Evolutionary conservation across 2,888 invertebrate species (phyloP).

Genomic region (Drosophila nigricruria): DNA sequence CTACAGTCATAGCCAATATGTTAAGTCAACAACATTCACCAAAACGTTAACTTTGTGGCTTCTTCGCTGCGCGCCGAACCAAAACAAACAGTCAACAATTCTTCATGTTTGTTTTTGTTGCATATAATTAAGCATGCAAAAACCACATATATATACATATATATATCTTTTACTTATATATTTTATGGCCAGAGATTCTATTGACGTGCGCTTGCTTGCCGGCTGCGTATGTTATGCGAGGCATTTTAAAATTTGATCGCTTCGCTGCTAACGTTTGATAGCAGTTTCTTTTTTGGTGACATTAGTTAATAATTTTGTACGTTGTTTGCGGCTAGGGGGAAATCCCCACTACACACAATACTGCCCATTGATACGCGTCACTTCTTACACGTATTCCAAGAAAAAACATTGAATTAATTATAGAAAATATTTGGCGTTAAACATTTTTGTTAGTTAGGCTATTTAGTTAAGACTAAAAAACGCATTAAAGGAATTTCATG

Average conservation of each 20-base stretch:
- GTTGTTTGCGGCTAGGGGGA: conserved; percentile 28
- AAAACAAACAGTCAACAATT: conserved; percentile 49
- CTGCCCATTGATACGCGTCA: conserved; percentile 27
- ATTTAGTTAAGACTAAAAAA: no score
- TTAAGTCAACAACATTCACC: conserved; percentile 73
- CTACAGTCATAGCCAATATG: conserved; percentile 46
- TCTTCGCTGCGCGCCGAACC: conserved; percentile 28
- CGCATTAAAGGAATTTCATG: neutral
- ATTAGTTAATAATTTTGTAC: conserved; percentile 29
- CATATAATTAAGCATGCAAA: conserved; percentile 77
- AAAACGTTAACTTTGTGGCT: conserved; percentile 33
- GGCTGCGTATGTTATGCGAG: conserved; percentile 6
- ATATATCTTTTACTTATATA: neutral
- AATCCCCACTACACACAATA: conserved; percentile 29
- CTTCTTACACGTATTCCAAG: conserved; percentile 9
- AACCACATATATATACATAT: conserved; percentile 5
- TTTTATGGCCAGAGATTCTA: conserved; percentile 45
- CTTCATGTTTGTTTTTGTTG: conserved; percentile 27
- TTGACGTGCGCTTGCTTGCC: conserved; percentile 31
- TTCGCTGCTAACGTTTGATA: conserved; percentile 20
- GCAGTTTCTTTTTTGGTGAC: conserved; percentile 31
- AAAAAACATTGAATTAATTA: conserved; percentile 1
- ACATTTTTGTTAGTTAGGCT: no score
- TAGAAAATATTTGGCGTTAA: no score
- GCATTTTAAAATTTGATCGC: conserved; percentile 26